Conservation (phyloP, 1,140 invertebrate species). For the Temnothorax curvispinosus region DNA sequence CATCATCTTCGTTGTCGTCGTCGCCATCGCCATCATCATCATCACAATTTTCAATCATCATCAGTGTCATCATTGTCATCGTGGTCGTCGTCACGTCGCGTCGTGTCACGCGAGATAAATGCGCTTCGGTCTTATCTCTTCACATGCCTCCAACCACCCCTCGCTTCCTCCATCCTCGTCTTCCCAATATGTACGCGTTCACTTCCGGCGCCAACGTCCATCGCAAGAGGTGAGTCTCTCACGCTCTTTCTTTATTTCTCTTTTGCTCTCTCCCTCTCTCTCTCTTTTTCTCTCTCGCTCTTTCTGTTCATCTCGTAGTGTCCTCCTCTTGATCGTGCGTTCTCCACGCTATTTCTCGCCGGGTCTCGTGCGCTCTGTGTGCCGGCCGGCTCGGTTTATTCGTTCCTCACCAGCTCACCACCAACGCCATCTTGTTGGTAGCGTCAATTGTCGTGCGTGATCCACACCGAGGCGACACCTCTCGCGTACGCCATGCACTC, state of each 20-base stretch:
- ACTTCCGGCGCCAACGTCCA: conserved; percentile 23
- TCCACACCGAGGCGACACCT: conserved; percentile 66
- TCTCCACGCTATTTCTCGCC: not conserved
- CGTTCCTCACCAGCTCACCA: not conserved
- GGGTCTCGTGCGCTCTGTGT: not conserved
- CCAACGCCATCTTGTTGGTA: conserved; percentile 70
- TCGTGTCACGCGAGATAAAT: not conserved
- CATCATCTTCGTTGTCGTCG: not conserved
- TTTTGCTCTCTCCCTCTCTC: not conserved
- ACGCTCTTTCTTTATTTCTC: not conserved
- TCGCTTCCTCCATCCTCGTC: not conserved
- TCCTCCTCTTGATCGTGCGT: not conserved
- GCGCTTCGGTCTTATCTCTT: not conserved
- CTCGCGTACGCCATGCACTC: conserved; percentile 32
- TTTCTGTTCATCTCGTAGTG: not conserved
- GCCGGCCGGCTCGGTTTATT: conserved; percentile 28
- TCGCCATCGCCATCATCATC: not conserved
- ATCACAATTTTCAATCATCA: not conserved
- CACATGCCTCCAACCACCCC: not conserved
- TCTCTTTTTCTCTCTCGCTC: not conserved
- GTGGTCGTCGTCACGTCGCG: not conserved
- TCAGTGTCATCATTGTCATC: not conserved
- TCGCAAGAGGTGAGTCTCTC: not conserved
- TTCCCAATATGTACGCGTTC: not conserved
- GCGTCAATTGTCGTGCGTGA: conserved; percentile 40